Evolutionary conservation across 2,888 invertebrate species (phyloP).

Genomic region (Drosophila barbarae): DNA sequence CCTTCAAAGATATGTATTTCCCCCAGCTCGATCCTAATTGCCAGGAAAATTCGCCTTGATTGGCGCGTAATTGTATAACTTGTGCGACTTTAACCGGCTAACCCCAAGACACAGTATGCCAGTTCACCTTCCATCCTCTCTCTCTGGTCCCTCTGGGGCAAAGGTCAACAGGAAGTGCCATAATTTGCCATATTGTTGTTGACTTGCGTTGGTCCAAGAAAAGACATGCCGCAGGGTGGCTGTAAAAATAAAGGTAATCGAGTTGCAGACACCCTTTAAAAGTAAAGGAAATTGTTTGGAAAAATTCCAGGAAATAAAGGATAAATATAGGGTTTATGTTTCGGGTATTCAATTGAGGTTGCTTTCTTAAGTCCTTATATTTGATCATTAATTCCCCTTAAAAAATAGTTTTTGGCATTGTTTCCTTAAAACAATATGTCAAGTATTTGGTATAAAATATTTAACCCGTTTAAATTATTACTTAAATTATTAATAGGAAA

Average conservation of each 20-base stretch:
- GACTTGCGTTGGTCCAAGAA: conserved; percentile 35
- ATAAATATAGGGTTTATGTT: neutral
- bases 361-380: neutral
- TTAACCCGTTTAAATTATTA: no score
- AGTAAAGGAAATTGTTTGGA: neutral
- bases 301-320: neutral
- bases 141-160: conserved; percentile 1
- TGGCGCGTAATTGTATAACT: conserved; percentile 68
- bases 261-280: conserved; percentile 9
- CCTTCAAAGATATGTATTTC: conserved; percentile 22
- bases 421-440: rapidly evolving
- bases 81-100: conserved; percentile 40
- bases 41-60: conserved; percentile 47
- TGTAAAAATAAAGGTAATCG: neutral
- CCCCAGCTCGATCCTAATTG: conserved; percentile 39
- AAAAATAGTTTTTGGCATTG: neutral
- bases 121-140: conserved; percentile 1
- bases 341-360: neutral
- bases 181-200: conserved; percentile 72
- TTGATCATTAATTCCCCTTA: neutral
- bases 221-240: conserved; percentile 1
- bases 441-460: neutral
- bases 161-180: conserved; percentile 69
- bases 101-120: conserved; percentile 16
- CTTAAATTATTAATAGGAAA: neutral